These are phyloP conservation scores for Diabrotica virgifera DNA, from an alignment of 1,140 invertebrate genomes.

Conservation along the genomic window DNA sequence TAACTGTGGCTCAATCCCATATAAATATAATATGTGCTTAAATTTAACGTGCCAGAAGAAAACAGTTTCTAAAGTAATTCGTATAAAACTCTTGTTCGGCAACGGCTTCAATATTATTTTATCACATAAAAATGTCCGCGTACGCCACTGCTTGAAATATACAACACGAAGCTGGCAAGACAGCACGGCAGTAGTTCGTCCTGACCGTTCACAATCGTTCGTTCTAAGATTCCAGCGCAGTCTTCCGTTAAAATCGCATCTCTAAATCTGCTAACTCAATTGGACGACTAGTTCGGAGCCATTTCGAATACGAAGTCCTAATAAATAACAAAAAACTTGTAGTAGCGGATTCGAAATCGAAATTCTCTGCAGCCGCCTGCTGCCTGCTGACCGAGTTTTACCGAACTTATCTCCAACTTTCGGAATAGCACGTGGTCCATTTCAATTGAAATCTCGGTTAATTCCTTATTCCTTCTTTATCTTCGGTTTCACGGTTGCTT, in stretches of 20 bases:
- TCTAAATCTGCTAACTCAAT: too few relatives aligned
- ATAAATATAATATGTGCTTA: too few relatives aligned
- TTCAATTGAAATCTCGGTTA: slow-evolving; percentile 5
- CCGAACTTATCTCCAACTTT: slow-evolving; percentile 13
- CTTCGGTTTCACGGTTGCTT: background rate
- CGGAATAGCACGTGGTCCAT: slow-evolving; percentile 17
- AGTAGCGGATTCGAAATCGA: background rate
- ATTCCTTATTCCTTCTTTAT: slow-evolving; percentile 4
- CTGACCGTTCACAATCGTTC: background rate
- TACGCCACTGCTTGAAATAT: background rate
- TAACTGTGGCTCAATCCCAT: too few relatives aligned
- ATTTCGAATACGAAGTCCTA: too few relatives aligned
- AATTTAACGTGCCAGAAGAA: too few relatives aligned
- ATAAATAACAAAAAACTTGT: too few relatives aligned
- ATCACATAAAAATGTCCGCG: too few relatives aligned
- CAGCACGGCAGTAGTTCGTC: background rate
- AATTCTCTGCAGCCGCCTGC: background rate
- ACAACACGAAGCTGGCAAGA: background rate
- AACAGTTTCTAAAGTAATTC: too few relatives aligned
- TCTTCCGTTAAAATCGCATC: background rate
- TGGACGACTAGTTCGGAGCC: too few relatives aligned
- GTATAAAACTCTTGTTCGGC: too few relatives aligned
- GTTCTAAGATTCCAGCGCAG: background rate
- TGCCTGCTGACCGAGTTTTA: slow-evolving; percentile 16
- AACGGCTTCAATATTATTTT: too few relatives aligned